phyloP scores from a whole-genome alignment of 2,113 vertebrate genomes.

The Podilymbus podiceps region DNA sequence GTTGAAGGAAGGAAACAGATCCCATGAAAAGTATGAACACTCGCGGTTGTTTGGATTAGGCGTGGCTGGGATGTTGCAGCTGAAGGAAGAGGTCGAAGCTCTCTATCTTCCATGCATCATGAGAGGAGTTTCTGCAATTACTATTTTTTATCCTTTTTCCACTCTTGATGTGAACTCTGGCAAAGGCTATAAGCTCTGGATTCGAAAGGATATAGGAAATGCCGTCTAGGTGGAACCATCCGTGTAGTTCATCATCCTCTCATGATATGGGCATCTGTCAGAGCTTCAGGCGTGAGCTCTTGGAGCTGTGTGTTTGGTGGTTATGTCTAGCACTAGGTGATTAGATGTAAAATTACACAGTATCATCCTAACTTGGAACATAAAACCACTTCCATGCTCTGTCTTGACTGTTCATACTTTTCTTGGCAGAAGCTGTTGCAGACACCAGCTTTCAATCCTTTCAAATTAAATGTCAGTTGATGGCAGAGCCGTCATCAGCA shows the following conservation, averaged over 20 bases:
- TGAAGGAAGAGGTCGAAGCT: not conserved
- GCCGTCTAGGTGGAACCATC: not conserved
- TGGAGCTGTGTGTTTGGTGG: not conserved
- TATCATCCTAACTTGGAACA: slow-evolving; percentile 27
- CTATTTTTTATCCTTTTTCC: not conserved
- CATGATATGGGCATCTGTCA: not conserved
- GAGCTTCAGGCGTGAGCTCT: not conserved
- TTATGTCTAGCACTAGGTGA: not conserved
- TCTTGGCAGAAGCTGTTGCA: slow-evolving; percentile 45
- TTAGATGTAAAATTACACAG: slow-evolving; percentile 48
- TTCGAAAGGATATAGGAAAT: not conserved
- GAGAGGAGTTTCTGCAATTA: not conserved
- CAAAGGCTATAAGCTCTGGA: not conserved
- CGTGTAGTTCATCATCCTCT: not conserved
- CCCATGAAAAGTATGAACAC: not conserved
- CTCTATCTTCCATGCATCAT: not conserved
- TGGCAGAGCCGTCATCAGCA: not conserved
- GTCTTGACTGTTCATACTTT: slow-evolving; percentile 36
- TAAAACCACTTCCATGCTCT: slow-evolving; percentile 27
- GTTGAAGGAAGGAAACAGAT: not conserved
- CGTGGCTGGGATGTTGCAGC: not conserved
- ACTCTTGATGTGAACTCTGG: not conserved
- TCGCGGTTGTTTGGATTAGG: not conserved
- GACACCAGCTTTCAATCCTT: slow-evolving; percentile 28
- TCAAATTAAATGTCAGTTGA: slow-evolving; percentile 44